Evolutionary conservation across 2,113 vertebrate genomes (phyloP).

Genomic region (Ailuropoda melanoleuca): DNA sequence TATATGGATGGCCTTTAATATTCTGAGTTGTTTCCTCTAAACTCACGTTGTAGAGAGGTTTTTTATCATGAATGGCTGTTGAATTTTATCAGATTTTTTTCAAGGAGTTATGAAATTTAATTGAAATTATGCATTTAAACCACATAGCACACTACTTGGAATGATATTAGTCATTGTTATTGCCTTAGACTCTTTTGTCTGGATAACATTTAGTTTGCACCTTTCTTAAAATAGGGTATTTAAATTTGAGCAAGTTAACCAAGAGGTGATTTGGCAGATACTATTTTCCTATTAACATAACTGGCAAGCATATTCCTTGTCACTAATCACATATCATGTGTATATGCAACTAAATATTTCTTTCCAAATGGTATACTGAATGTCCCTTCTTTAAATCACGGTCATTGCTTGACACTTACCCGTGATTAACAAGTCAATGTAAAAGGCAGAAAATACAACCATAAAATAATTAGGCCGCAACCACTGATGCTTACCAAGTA

Average conservation of each 20-base stretch:
- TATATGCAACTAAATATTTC: neutral
- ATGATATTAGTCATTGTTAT: neutral
- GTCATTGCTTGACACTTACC: neutral
- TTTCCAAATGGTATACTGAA: neutral
- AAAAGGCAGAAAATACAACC: neutral
- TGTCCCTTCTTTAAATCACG: neutral
- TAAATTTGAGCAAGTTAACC: neutral
- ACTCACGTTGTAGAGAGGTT: neutral
- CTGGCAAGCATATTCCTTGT: neutral
- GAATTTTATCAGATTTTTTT: neutral
- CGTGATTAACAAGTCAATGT: neutral
- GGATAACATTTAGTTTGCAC: neutral
- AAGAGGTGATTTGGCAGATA: neutral
- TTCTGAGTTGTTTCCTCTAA: neutral
- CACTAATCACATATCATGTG: neutral
- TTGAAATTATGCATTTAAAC: slow-evolving; percentile 12
- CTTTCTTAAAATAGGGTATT: neutral
- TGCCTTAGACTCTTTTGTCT: neutral
- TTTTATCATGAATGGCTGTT: neutral
- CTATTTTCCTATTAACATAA: neutral
- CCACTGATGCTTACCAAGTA: neutral
- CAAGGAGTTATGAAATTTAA: neutral
- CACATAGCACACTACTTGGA: neutral
- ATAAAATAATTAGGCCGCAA: neutral
- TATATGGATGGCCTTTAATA: neutral